Conservation (phyloP, 1,140 invertebrate genomes). For the Eumaeus atala region DNA sequence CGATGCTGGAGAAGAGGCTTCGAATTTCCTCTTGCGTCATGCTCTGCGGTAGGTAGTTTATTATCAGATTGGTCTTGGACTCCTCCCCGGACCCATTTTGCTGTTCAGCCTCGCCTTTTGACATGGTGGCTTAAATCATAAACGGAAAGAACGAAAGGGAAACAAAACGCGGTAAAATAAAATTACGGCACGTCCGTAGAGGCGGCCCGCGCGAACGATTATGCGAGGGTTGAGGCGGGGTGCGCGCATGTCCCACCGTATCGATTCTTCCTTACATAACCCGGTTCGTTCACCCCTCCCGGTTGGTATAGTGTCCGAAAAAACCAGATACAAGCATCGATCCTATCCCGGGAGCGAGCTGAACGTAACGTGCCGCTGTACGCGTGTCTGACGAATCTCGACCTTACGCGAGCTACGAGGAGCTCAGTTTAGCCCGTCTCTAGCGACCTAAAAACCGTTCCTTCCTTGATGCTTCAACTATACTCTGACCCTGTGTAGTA, state of each 20-base stretch:
- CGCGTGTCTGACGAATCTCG: constrained; percentile 19
- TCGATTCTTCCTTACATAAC: constrained; percentile 67
- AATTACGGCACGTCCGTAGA: constrained; percentile 53
- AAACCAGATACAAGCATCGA: constrained; percentile 70
- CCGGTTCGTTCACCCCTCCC: constrained; percentile 68
- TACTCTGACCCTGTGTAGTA: constrained; percentile 28
- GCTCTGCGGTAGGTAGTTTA: constrained; percentile 99
- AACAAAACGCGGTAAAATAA: constrained; percentile 72
- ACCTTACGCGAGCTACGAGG: constrained; percentile 26
- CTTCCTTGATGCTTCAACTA: constrained; percentile 36
- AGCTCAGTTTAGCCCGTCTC: constrained; percentile 25
- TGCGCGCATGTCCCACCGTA: constrained; percentile 50
- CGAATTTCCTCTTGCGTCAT: constrained; percentile 99
- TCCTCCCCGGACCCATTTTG: constrained; percentile 87
- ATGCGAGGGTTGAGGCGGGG: constrained; percentile 38
- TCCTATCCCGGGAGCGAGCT: constrained; percentile 47
- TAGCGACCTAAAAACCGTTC: constrained; percentile 41
- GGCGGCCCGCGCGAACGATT: constrained; percentile 57
- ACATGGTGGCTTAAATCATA: constrained; percentile 82
- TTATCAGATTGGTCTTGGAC: constrained; percentile 98
- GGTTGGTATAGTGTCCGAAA: constrained; percentile 70
- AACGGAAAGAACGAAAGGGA: constrained; percentile 73
- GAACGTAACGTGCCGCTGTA: constrained; percentile 24
- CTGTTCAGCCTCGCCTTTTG: constrained; percentile 84
- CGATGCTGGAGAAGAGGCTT: constrained; percentile 97